Evolutionary conservation across 2,797 vertebrate genomes (phyloP).

Genomic region (Triplophysa yarkandensis): DNA sequence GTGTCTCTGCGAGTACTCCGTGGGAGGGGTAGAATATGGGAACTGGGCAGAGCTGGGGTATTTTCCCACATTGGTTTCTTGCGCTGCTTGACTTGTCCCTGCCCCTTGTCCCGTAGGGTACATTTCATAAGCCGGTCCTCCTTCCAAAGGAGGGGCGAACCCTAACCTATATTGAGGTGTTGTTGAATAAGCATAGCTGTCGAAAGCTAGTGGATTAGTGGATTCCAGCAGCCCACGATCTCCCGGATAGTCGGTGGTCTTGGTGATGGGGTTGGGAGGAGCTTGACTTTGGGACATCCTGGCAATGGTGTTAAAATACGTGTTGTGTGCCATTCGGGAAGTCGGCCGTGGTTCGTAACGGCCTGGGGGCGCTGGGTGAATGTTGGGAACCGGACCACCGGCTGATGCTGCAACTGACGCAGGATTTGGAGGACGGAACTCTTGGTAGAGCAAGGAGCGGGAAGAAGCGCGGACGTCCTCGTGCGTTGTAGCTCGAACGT

Average conservation of each 20-base stretch:
- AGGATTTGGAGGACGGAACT: constrained; percentile 83
- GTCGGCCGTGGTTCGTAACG: constrained; percentile 87
- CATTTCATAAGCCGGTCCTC: constrained; percentile 80
- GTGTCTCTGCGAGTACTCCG: constrained; percentile 91
- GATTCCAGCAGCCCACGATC: constrained; percentile 80
- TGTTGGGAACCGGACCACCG: constrained; percentile 59
- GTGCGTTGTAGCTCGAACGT: constrained; percentile 87
- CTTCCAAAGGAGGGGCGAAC: constrained; percentile 80
- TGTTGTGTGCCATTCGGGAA: constrained; percentile 88
- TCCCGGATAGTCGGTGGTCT: constrained; percentile 63
- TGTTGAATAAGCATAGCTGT: constrained; percentile 86
- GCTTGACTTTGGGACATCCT: constrained; percentile 69
- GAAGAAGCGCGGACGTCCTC: constrained; percentile 86
- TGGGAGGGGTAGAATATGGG: constrained; percentile 91
- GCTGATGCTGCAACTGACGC: constrained; percentile 62
- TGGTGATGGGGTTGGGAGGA: constrained; percentile 68
- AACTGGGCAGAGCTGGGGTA: constrained; percentile 84
- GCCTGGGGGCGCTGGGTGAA: constrained; percentile 64
- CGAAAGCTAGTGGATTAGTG: constrained; percentile 84
- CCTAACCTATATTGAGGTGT: constrained; percentile 83
- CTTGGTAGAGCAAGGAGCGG: constrained; percentile 84
- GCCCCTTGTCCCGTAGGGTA: constrained; percentile 77
- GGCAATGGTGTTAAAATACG: constrained; percentile 89
- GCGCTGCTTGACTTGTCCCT: constrained; percentile 61
- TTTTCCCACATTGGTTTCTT: constrained; percentile 76